Conservation (phyloP, 1,140 invertebrate genomes). For the Atta colombica region DNA sequence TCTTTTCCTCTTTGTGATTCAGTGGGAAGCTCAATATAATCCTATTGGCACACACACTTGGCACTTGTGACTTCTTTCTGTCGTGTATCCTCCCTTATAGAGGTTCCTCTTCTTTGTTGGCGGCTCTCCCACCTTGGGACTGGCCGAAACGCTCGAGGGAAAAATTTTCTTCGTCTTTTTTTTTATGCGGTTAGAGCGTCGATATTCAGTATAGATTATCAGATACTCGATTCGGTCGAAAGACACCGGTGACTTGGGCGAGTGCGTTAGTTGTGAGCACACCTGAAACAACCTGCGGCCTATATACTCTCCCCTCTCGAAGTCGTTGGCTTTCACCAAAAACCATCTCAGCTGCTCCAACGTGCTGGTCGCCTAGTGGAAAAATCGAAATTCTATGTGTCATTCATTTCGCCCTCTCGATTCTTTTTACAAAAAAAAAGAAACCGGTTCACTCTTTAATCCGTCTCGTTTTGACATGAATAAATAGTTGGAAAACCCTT, state of each 20-base stretch:
- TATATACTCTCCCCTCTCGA: conserved; percentile 85
- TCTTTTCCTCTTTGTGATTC: conserved; percentile 59
- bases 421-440: background rate
- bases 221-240: conserved; percentile 48
- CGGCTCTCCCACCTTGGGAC: background rate
- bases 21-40: conserved; percentile 74
- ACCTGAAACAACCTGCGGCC: conserved; percentile 82
- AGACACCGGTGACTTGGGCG: conserved; percentile 75
- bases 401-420: background rate
- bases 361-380: conserved; percentile 40
- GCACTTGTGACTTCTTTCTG: conserved; percentile 76
- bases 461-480: background rate
- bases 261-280: conserved; percentile 84
- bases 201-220: conserved; percentile 45
- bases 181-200: conserved; percentile 22
- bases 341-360: conserved; percentile 71
- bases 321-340: conserved; percentile 81
- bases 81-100: conserved; percentile 43
- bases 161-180: background rate
- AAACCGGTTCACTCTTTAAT: background rate
- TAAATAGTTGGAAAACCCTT: background rate
- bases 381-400: conserved; percentile 64
- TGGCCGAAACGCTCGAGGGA: conserved; percentile 50
- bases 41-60: conserved; percentile 85
- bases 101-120: conserved; percentile 6